phyloP scores from a whole-genome alignment of 2,113 vertebrate genomes.

The Mus musculus region GRCm39 chr5:141641001-141641500 shows the following conservation, averaged over 20 bases:
- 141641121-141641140: background rate
- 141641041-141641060: constrained; percentile 60
- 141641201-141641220: background rate
- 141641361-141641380: background rate
- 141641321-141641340: background rate
- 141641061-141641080: background rate
- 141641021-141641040: constrained; percentile 48
- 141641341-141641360: background rate
- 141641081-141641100: constrained; percentile 27
- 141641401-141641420: background rate
- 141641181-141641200: background rate
- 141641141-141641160: too few relatives aligned
- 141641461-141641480: background rate
- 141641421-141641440: background rate
- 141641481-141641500: background rate
- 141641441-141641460: background rate
- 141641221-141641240: background rate
- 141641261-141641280: background rate
- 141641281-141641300: constrained; percentile 35
- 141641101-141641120: background rate
- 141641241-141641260: background rate
- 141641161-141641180: background rate
- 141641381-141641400: background rate
- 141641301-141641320: constrained; percentile 11
- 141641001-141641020: background rate